Conservation (phyloP, 2,113 vertebrate genomes). For the Microtus richardsoni region DNA sequence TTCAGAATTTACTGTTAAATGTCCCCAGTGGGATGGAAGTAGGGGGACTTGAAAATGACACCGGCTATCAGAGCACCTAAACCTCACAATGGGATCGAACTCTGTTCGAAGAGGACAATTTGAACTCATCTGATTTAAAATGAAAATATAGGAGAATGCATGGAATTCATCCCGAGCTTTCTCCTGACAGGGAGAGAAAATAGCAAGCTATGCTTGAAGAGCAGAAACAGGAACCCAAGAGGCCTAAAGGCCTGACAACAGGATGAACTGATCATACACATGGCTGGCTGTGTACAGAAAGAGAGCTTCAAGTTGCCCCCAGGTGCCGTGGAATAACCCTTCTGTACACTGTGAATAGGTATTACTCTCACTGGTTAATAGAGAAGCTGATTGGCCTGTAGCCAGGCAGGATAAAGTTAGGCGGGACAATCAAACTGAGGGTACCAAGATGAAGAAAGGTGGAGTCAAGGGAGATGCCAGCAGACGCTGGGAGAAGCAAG, state of each 20-base stretch:
- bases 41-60: background rate
- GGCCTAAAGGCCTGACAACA: background rate
- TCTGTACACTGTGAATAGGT: too few relatives aligned
- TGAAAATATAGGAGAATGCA: background rate
- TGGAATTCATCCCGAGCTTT: background rate
- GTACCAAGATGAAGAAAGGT: too few relatives aligned
- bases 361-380: too few relatives aligned
- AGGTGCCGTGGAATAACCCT: background rate
- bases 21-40: background rate
- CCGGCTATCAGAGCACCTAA: background rate
- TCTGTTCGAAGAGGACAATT: background rate
- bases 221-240: background rate
- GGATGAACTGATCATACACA: background rate
- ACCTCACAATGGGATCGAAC: background rate
- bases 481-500: too few relatives aligned
- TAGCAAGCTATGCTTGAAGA: background rate
- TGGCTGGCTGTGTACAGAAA: background rate
- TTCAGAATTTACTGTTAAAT: constrained; percentile 5
- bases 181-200: background rate
- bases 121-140: constrained; percentile 10
- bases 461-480: too few relatives aligned
- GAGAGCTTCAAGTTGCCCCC: background rate
- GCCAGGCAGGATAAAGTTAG: too few relatives aligned
- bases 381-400: too few relatives aligned
- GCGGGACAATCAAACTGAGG: too few relatives aligned